Base-by-base conservation (phyloP, 2,888 invertebrate species). In the Campoplex nolae region DNA sequence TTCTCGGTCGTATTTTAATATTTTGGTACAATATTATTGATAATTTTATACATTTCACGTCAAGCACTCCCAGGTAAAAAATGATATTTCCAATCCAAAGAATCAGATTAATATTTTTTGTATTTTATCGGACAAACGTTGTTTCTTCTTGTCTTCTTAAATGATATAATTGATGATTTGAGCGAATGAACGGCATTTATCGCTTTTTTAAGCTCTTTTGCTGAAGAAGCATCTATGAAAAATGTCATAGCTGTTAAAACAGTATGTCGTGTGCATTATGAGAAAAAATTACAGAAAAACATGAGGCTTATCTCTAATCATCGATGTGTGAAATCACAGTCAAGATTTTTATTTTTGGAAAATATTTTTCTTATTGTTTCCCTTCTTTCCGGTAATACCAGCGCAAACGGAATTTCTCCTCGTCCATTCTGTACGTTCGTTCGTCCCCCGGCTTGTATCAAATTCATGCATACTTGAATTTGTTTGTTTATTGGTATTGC, bases 391-490 rank as follows among this genome's bases (percentile, higher is more conserved):
- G 88, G 0, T 0, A 90, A 75, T 1, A 91, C 91, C 0, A 93
- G 90, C 0, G 88, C 91, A 28, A 93, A 54, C 0, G 93, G 91
- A 0, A 88, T 90, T 42, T 91, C 91, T 0, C 92, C 92, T 35
- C 90, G 90, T 0, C 87, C 85, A 84, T 93, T 93, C 0, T 54
- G 83, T 11, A 91, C 32, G 67, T 92, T 91, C 0, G 89, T 90
- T 6, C 86, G 88, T 0, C 88, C 91, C 1, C 93, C 93, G 18
- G 91, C 90, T 1, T 88, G 83, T n/a, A 92, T 82, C 74, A 93
- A 83, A 0, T 89, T 76, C 73, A 85, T 78, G 58, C 91, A 93
- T 13, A 93, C 88, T 62, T 93, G 89, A 35, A 77, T 85, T 73
- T 93, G 93, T 35, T 86, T 90, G 9, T 91, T 90, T 62, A 91